Evolutionary conservation across 1,140 invertebrate species (phyloP).

Genomic region (Anthonomus grandis): DNA sequence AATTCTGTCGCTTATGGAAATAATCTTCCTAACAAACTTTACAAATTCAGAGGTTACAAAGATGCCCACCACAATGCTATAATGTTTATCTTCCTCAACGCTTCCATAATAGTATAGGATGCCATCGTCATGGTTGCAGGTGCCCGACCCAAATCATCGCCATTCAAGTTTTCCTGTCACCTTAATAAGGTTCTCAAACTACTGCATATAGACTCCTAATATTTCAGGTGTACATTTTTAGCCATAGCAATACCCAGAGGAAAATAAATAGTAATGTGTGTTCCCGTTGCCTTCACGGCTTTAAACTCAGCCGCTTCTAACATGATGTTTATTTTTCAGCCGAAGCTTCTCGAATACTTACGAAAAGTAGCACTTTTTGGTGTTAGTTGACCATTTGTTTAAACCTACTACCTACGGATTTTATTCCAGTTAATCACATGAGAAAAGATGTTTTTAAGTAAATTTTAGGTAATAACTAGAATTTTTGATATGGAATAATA

Average conservation of each 20-base stretch:
- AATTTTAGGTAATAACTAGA: too few species aligned
- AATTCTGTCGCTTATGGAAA: constrained; percentile 21
- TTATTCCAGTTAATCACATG: too few species aligned
- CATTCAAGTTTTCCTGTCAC: constrained; percentile 17
- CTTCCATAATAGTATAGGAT: constrained; percentile 20
- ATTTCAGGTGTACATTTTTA: not conserved
- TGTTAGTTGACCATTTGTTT: too few species aligned
- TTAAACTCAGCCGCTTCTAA: too few species aligned
- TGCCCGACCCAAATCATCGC: constrained; percentile 13
- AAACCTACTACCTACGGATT: too few species aligned
- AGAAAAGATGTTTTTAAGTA: too few species aligned
- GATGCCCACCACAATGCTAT: constrained; percentile 16
- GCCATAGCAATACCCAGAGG: constrained; percentile 20
- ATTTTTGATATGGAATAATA: too few species aligned
- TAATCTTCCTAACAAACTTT: constrained; percentile 14
- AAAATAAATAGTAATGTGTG: constrained; percentile 1
- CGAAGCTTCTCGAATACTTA: too few species aligned
- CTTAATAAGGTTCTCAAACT: not conserved
- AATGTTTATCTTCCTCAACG: constrained; percentile 4
- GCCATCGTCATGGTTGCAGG: constrained; percentile 9
- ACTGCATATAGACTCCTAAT: constrained; percentile 7
- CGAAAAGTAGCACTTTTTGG: too few species aligned
- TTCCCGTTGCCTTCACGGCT: not conserved
- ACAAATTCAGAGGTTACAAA: constrained; percentile 9
- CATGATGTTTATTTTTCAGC: too few species aligned